Evolutionary conservation across 2,113 vertebrate genomes (phyloP).

Genomic region (Brevimyrus niger): DNA sequence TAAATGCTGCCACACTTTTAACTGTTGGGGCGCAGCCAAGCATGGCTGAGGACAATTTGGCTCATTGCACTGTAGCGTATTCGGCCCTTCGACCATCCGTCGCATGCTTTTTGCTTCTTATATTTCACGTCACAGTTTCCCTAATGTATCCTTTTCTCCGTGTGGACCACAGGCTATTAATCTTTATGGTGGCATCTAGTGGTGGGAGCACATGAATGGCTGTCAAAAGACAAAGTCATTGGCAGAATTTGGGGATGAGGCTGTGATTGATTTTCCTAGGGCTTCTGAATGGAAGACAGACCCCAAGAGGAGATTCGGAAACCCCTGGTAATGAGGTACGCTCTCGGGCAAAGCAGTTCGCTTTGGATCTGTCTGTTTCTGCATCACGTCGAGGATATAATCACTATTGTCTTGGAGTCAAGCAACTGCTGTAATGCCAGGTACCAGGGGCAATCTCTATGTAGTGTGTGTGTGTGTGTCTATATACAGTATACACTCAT

Average conservation of each 20-base stretch:
- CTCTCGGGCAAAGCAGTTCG: neutral
- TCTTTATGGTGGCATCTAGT: neutral
- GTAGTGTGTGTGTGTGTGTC: neutral
- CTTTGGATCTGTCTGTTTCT: neutral
- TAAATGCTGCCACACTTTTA: neutral
- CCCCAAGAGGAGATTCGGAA: neutral
- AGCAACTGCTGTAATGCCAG: neutral
- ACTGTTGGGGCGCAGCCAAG: constrained; percentile 4
- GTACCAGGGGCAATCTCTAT: neutral
- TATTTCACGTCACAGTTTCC: constrained; percentile 21
- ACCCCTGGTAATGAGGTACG: neutral
- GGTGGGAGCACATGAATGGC: neutral
- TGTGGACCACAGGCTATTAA: neutral
- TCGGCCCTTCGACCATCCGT: neutral
- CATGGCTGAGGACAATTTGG: constrained; percentile 4
- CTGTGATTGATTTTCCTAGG: neutral
- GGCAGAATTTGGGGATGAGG: neutral
- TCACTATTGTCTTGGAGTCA: neutral
- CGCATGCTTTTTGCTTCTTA: neutral
- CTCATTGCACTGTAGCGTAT: neutral
- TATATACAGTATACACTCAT: no score
- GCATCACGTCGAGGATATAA: neutral
- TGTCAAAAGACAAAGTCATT: constrained; percentile 8
- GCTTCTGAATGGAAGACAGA: neutral
- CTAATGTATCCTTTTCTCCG: constrained; percentile 4